Evolutionary conservation across 1,140 invertebrate genomes (phyloP), one percentile per base, ranked within the genome.

Genomic region (Elymnias hypermnestra): DNA sequence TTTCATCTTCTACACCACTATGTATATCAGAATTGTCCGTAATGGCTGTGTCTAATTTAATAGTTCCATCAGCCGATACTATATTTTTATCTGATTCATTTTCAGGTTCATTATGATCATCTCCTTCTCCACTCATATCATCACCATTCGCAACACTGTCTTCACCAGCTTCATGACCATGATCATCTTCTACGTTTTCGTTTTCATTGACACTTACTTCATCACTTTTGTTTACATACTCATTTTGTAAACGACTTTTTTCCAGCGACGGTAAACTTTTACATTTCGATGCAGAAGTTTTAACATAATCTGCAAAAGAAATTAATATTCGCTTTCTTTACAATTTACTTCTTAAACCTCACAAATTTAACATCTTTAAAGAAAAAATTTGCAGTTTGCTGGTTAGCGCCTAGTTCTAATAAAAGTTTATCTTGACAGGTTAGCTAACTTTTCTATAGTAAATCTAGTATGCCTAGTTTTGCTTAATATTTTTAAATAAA

Each of bases 221-320:
- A 15, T 33, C 15, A n/a, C n/a, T n/a, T n/a, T n/a, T n/a, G n/a
- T n/a, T n/a, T n/a, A n/a, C n/a, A n/a, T n/a, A 21, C 3, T 33
- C n/a, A 15, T 33, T 8, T 5, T 6, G 10, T 15, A 5, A 33
- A 8, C 0, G 29, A n/a, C 2, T 15, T 1, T 33, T 33, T 15
- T 33, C 33, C 5, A 43, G 36, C 12, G 39, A 12, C 2, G 55
- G 53, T 17, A 63, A 37, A 38, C 44, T 33, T 18, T 40, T 9
- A 36, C 59, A 66, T 33, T 48, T 44, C 23, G 29, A 22, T 6
- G 39, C n/a, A 18, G 36, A 22, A 5, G 49, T 55, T 48, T 61
- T 61, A n/a, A 25, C 21, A 23, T 45, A 68, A 47, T 54, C 64
- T 68, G 42, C 41, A 68, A 63, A 8, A 29, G 6, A 48, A 9